A percentile compares a stretch with the other conserved stretches of the same genome.
phyloP scores from a whole-genome alignment of 2,888 invertebrate species.

The Mimachlamys varia region DNA sequence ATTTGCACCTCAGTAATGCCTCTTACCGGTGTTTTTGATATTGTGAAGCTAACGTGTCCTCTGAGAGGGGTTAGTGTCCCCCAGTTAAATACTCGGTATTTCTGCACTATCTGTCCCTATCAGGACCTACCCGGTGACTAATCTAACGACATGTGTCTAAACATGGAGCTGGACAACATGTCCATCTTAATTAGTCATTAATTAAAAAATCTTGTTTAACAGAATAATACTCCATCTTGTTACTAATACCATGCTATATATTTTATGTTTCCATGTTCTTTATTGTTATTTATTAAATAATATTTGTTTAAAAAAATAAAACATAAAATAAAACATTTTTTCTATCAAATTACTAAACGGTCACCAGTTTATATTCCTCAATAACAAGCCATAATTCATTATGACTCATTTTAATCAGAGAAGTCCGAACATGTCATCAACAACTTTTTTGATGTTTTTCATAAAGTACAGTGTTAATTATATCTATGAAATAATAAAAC shows the following conservation, averaged over 20 bases:
- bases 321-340: no score
- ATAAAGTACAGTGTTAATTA: no score
- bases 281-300: no score
- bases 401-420: no score
- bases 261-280: no score
- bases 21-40: neutral
- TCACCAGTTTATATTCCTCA: no score
- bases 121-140: neutral
- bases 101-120: neutral
- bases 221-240: neutral
- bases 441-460: no score
- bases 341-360: no score
- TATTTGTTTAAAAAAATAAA: no score
- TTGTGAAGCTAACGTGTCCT: neutral
- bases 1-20: neutral
- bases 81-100: neutral
- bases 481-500: no score
- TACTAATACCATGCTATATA: neutral
- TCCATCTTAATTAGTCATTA: conserved; percentile 23
- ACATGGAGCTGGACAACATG: neutral
- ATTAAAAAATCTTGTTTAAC: neutral
- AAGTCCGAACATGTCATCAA: no score
- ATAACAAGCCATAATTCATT: no score
- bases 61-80: neutral
- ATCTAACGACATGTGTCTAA: conserved; percentile 7